Base-by-base conservation (phyloP, 1,140 invertebrate genomes). In the Melitaea cinxia region DNA sequence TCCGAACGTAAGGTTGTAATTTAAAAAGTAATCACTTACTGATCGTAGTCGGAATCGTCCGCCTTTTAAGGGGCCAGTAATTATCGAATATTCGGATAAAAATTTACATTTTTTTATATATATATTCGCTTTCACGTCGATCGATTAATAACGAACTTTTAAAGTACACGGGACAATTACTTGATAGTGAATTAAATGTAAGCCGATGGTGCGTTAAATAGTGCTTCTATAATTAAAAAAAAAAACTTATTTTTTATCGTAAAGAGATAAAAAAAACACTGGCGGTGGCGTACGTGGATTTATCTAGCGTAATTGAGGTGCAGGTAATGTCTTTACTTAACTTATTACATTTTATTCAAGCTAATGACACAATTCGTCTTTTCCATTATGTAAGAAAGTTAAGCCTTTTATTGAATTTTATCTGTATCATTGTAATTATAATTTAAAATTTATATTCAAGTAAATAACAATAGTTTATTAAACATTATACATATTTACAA, bases 271-370 rank as follows among this genome's bases (percentile, higher is more conserved):
- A 85, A 88, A 80, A 85, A 88, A 80, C 26, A 80, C 85, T 91
- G 92, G 92, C 92, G 82, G 86, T 93, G 91, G 92, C 93, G 80
- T 93, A 93, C 92, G 92, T 93, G 80, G 93, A 93, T 78, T 91
- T 93, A 80, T 92, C 92, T 69, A 93, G 92, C 78, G 92, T 93
- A 77, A 93, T 93, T 78, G 92, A 93, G 89, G 92, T 92, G 76
- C 93, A 93, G 92, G 92, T 93, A 91, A 91, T 35, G 35, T n/a
- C n/a, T n/a, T n/a, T n/a, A n/a, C n/a, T n/a, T n/a, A n/a, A n/a
- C n/a, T n/a, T n/a, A n/a, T n/a, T n/a, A n/a, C n/a, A n/a, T n/a
- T n/a, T n/a, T n/a, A n/a, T n/a, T n/a, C n/a, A n/a, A n/a, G n/a
- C n/a, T n/a, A n/a, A n/a, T n/a, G n/a, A n/a, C n/a, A n/a, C n/a